Conservation (phyloP, 1,140 invertebrate species). For the Drosophila erecta region DNA sequence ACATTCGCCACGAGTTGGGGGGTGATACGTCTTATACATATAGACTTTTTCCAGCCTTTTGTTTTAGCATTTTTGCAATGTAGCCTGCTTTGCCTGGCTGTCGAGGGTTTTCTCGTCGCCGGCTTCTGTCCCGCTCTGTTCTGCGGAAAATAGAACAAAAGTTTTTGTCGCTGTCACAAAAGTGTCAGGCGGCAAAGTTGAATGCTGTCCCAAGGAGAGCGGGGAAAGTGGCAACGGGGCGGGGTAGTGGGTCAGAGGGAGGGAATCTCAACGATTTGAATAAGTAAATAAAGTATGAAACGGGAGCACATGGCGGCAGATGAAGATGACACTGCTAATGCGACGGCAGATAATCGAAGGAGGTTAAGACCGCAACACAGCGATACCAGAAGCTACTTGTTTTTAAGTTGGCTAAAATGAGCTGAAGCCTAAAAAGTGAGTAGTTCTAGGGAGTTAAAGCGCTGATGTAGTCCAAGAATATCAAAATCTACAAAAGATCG, state of each 20-base stretch:
- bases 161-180: constrained; percentile 82
- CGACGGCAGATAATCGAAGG: constrained; percentile 56
- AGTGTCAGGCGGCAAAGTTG: constrained; percentile 83
- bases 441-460: background rate
- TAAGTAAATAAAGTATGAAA: constrained; percentile 77
- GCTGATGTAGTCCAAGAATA: background rate
- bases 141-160: constrained; percentile 78
- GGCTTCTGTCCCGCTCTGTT: constrained; percentile 46
- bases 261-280: constrained; percentile 69
- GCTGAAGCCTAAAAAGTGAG: too few species aligned
- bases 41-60: constrained; percentile 63
- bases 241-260: constrained; percentile 24
- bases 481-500: background rate
- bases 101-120: constrained; percentile 56
- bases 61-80: constrained; percentile 73
- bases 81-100: constrained; percentile 42
- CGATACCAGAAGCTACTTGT: constrained; percentile 15
- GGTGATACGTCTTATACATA: constrained; percentile 47
- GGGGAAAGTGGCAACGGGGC: constrained; percentile 9
- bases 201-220: constrained; percentile 61
- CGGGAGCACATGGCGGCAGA: constrained; percentile 65
- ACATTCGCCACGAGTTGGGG: constrained; percentile 64
- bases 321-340: constrained; percentile 76
- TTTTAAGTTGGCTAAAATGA: background rate
- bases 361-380: constrained; percentile 31